Evolutionary conservation across 2,888 invertebrate species (phyloP), one percentile per base, ranked within the genome.

Genomic region (Caenorhabditis afra): DNA sequence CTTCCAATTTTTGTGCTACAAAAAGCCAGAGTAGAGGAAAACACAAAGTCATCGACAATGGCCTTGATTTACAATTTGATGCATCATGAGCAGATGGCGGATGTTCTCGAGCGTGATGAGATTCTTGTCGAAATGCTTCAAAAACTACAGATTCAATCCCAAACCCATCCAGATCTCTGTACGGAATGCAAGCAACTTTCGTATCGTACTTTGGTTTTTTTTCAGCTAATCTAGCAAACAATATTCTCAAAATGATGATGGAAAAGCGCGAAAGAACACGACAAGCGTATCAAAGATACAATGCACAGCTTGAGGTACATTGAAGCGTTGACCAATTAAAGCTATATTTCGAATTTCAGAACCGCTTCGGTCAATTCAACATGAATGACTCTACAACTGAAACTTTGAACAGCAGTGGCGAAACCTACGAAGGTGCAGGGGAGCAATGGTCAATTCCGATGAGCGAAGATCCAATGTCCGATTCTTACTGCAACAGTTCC

Each of bases 1-100:
- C 75, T 83, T 47, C 83, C 83, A 50, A 57, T 81, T 67, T 79
- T 81, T 74, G 77, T 83, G 1, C 70, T 83, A 29, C 79, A 81
- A 61, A 71, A 75, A 71, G 50, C 55, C 11, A 67, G 57, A 18
- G 59, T 80, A 18, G 76, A 76, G 45, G 82, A 82, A 57, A 71
- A 68, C 52, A 75, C 79, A 7, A 68, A 74, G 39, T 53, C 70
- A 41, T 79, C 70, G 8, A 55, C 70, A 16, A 12, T 79, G 18
- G 53, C 53, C 3, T 29, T 79, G 1, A 49, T 74, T 16, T 65
- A 75, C 16, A 74, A 79, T 55, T 29, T 79, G 55, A 75, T 79
- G 79, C 65, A 73, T 37, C 64, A 75, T 50, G 74, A 79, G 12
- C 59, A 61, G 58, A 79, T 79, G 74, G 73, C 79, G 3, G 50